Conservation (phyloP, 2,888 invertebrate species). For the Yponomeuta cagnagella region DNA sequence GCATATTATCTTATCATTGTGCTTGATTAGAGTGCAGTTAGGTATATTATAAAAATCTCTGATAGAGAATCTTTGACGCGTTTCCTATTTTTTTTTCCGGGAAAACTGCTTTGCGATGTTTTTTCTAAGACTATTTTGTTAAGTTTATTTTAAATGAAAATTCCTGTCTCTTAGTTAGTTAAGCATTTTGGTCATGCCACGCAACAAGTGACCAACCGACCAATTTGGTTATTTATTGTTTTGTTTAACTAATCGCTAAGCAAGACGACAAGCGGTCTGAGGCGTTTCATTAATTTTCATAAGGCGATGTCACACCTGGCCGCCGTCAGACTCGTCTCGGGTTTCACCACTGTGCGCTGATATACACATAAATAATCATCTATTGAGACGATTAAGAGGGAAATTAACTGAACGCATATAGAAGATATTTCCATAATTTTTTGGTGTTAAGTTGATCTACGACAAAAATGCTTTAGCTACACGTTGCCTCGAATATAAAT, state of each 20-base stretch:
- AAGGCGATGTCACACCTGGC: slow-evolving; percentile 27
- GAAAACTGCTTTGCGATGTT: too few relatives aligned
- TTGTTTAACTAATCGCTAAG: slow-evolving; percentile 21
- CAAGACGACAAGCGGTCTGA: slow-evolving; percentile 33
- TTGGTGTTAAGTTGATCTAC: background rate
- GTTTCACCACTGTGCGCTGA: slow-evolving; percentile 22
- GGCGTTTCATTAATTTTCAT: slow-evolving; percentile 29
- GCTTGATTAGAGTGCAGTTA: too few relatives aligned
- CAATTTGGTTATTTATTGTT: background rate
- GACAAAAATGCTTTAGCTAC: background rate
- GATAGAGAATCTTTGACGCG: too few relatives aligned
- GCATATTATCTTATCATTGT: too few relatives aligned
- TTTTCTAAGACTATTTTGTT: too few relatives aligned
- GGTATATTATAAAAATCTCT: too few relatives aligned
- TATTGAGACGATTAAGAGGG: background rate
- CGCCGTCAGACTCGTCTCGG: slow-evolving; percentile 25
- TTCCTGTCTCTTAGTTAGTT: too few relatives aligned
- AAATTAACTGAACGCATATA: background rate
- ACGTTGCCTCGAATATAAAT: background rate
- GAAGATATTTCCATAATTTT: background rate
- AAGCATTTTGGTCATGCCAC: too few relatives aligned
- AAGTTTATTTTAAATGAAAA: too few relatives aligned
- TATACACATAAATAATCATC: slow-evolving; percentile 6
- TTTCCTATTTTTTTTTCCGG: too few relatives aligned
- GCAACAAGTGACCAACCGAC: background rate